A percentile compares a stretch with the other conserved stretches of the same genome.
phyloP scores from a whole-genome alignment of 2,888 invertebrate genomes.

The Aporophyla nigra region DNA sequence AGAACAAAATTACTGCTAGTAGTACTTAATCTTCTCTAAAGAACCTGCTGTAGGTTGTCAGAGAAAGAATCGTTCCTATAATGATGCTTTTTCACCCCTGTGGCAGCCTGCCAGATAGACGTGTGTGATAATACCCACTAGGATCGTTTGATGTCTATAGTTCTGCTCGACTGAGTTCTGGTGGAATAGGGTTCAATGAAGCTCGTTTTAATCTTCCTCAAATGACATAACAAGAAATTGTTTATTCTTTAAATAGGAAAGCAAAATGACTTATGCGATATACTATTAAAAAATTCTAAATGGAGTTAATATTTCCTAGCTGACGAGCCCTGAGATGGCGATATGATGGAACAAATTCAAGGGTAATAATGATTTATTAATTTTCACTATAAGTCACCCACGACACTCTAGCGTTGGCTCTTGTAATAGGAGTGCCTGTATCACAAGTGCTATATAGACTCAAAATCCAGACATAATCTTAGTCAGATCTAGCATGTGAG shows the following conservation, averaged over 20 bases:
- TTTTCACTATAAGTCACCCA: too few relatives aligned
- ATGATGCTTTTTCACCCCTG: neutral
- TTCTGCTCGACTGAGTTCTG: neutral
- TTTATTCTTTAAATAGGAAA: neutral
- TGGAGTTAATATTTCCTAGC: too few relatives aligned
- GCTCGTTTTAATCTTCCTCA: neutral
- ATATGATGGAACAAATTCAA: too few relatives aligned
- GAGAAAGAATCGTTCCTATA: neutral
- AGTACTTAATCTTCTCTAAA: conserved; percentile 32
- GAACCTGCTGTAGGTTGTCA: neutral
- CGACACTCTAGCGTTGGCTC: too few relatives aligned
- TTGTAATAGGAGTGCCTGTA: too few relatives aligned
- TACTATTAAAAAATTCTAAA: too few relatives aligned
- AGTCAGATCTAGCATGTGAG: neutral
- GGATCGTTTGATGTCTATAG: neutral
- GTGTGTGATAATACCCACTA: neutral
- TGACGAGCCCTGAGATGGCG: too few relatives aligned
- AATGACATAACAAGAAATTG: neutral
- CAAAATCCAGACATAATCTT: neutral
- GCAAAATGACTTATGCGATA: neutral
- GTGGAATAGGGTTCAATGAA: neutral
- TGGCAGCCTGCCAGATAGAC: neutral
- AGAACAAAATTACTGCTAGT: conserved; percentile 16
- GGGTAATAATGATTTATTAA: too few relatives aligned
- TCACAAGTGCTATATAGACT: too few relatives aligned